Evolutionary conservation across 2,888 invertebrate species (phyloP).

Genomic region (Syrista parreyssii): DNA sequence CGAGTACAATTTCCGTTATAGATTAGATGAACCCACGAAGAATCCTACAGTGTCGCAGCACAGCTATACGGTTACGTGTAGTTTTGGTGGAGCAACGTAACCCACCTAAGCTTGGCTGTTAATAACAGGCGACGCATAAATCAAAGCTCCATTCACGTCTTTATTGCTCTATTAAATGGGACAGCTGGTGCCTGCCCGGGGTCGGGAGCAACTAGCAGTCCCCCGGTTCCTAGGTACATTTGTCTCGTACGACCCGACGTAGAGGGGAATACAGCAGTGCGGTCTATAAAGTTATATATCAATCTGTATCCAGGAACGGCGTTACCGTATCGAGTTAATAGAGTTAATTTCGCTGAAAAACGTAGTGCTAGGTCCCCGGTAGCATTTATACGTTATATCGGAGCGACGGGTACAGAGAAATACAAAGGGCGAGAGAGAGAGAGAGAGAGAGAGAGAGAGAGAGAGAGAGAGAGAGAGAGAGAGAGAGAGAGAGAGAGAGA

Average conservation of each 20-base stretch:
- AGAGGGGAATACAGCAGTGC: constrained; percentile 18
- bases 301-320: constrained; percentile 31
- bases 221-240: constrained; percentile 16
- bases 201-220: constrained; percentile 4
- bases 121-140: constrained; percentile 63
- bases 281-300: constrained; percentile 47
- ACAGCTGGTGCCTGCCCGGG: constrained; percentile 58
- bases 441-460: no score
- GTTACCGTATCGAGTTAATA: constrained; percentile 43
- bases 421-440: background rate
- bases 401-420: background rate
- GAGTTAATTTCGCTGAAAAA: constrained; percentile 45
- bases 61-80: background rate
- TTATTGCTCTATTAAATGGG: constrained; percentile 65
- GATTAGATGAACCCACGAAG: background rate
- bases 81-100: constrained; percentile 10
- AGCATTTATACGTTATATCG: background rate
- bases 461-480: background rate
- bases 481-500: constrained; percentile 13
- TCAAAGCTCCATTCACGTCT: constrained; percentile 63
- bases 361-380: background rate
- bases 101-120: constrained; percentile 51
- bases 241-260: constrained; percentile 21
- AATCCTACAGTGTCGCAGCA: background rate
- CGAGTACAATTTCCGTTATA: background rate